Evolutionary conservation across 2,113 vertebrate genomes (phyloP), one percentile per base, ranked within the genome.

Genomic region (Hyla sarda): DNA sequence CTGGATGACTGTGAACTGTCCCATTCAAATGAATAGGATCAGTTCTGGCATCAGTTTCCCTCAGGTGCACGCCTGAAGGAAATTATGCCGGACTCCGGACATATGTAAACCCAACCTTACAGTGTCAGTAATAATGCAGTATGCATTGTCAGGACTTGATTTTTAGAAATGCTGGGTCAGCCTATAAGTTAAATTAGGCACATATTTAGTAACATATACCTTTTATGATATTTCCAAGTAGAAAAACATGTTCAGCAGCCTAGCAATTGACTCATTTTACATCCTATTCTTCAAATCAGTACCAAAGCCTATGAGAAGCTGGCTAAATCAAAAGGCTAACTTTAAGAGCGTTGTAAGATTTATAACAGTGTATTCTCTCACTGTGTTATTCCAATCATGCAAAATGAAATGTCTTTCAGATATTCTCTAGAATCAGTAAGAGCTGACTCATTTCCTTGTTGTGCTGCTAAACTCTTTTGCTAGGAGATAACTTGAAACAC

Each of bases 341-440:
- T 76, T 30, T 75, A 84, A 62, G 71, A 76, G 48, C 82, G 48
- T 76, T 56, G 52, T 16, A 23, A 60, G 54, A 76, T 84, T 76
- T 84, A 62, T 75, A 76, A 76, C 72, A 74, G 21, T 83, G 69
- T 60, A 83, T 74, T 83, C 45, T 83, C n/a, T 34, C 50, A 25
- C 67, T 60, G 52, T 58, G 69, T 83, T 74, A 83, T 50, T 56
- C 69, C 50, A 34, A 74, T 60, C 82, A 83, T 74, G 82, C 82
- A 74, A 74, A 83, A 45, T 69, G 10, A 83, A 65, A 83, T 60
- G 69, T 25, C 71, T 74, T 83, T 83, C 19, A 52, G 82, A 58
- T 74, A 56, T 41, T 41, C 69, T 41, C 34, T 74, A 30, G 82
- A 74, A 58, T 56, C 34, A 62, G 52, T 25, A 56, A 75, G 47